These are phyloP conservation scores for Galemys pyrenaicus DNA, from an alignment of 2,113 vertebrate genomes.

Conservation along the genomic window DNA sequence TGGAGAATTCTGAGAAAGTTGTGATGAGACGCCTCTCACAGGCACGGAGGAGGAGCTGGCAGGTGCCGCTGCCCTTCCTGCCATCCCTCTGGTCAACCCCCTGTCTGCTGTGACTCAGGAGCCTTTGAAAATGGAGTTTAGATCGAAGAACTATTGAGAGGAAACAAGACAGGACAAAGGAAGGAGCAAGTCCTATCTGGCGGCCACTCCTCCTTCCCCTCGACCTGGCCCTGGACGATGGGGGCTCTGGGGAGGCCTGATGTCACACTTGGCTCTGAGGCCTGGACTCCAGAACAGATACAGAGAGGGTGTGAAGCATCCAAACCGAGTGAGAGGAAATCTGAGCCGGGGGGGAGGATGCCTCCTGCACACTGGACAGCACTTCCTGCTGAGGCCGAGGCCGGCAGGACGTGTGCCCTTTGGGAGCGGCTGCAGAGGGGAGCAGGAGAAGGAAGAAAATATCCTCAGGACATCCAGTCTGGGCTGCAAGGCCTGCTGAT, in stretches of 20 bases:
- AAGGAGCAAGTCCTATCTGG: neutral
- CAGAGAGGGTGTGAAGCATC: slow-evolving; percentile 77
- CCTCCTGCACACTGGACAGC: slow-evolving; percentile 54
- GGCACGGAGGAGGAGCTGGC: neutral
- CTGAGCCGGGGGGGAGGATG: slow-evolving; percentile 51
- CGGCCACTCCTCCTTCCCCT: neutral
- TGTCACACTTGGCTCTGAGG: slow-evolving; percentile 77
- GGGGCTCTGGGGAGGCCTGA: slow-evolving; percentile 70
- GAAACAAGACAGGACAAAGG: neutral
- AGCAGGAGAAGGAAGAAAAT: neutral
- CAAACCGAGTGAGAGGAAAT: slow-evolving; percentile 78
- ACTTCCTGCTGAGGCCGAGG: neutral
- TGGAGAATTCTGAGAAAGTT: too few species aligned
- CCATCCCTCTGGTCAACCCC: neutral
- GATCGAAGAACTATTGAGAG: neutral
- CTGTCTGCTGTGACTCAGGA: neutral
- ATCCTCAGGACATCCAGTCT: neutral
- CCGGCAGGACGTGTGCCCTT: too few species aligned
- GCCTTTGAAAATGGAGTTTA: neutral
- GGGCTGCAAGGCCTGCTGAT: neutral
- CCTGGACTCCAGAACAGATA: slow-evolving; percentile 82
- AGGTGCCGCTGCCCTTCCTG: neutral
- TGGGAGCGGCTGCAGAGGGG: too few species aligned
- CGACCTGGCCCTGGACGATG: neutral
- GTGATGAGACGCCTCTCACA: too few species aligned